These are phyloP conservation scores for Oxygymnocypris stewartii DNA, from an alignment of 2,113 vertebrate species.

Conservation along the genomic window DNA sequence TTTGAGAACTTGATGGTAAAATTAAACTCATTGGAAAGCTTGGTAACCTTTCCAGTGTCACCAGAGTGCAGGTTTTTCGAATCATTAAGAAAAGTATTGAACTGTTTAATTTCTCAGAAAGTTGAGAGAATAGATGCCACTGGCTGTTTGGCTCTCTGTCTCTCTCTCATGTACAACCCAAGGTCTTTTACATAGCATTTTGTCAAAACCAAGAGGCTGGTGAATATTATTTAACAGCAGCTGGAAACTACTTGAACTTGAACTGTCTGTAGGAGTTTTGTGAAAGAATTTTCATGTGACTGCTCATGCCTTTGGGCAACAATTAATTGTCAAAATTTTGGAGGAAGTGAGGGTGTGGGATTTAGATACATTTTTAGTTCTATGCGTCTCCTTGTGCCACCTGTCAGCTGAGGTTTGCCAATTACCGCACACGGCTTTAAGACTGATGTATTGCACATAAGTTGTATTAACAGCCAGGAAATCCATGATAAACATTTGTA, in stretches of 20 bases:
- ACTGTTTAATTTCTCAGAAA: not conserved
- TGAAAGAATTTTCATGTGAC: constrained; percentile 4
- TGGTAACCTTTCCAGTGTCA: not conserved
- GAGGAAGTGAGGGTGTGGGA: not conserved
- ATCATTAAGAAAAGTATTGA: not conserved
- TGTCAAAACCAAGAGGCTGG: constrained; percentile 13
- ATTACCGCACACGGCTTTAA: not conserved
- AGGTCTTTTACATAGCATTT: constrained; percentile 17
- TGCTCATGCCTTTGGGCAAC: constrained; percentile 12
- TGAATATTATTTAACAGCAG: not conserved
- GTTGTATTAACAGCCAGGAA: constrained; percentile 32
- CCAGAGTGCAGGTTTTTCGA: not conserved
- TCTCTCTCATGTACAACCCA: not conserved
- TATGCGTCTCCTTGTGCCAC: not conserved
- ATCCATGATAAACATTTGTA: constrained; percentile 34
- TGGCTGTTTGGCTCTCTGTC: not conserved
- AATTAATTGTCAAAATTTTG: constrained; percentile 3
- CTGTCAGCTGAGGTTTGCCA: constrained; percentile 31
- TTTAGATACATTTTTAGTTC: constrained; percentile 21
- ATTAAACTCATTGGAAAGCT: not conserved
- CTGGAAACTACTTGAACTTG: constrained; percentile 21
- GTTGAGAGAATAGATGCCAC: not conserved
- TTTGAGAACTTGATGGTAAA: not conserved
- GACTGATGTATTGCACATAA: constrained; percentile 15
- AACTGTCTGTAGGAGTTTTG: not conserved